Evolutionary conservation across 2,797 vertebrate genomes (phyloP).

Genomic region (Balearica regulorum): DNA sequence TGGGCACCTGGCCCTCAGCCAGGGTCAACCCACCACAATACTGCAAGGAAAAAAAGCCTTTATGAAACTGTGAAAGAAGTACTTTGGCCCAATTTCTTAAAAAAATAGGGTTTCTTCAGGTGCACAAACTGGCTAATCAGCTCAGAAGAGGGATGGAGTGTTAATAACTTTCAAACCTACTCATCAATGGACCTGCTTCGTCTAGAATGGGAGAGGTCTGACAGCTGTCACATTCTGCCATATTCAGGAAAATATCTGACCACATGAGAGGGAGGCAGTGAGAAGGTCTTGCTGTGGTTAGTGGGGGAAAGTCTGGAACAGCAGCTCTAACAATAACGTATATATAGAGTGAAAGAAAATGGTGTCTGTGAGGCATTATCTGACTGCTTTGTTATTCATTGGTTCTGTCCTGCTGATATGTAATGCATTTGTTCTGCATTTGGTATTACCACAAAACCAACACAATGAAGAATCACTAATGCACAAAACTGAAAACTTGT

Average conservation of each 20-base stretch:
- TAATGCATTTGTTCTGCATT: conserved; percentile 1
- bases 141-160: background rate
- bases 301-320: background rate
- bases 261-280: background rate
- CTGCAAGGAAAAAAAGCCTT: background rate
- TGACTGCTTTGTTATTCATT: conserved; percentile 16
- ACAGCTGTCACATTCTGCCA: background rate
- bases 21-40: too few species aligned
- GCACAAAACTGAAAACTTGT: conserved; percentile 36
- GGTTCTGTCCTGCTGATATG: background rate
- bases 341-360: background rate
- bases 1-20: too few species aligned
- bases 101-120: background rate
- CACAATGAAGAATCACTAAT: background rate
- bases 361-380: background rate
- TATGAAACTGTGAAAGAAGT: background rate
- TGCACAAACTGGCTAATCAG: background rate
- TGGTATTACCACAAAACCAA: background rate
- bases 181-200: background rate
- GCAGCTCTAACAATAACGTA: background rate
- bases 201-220: background rate
- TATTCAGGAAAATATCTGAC: background rate
- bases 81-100: background rate
- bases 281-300: background rate
- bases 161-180: background rate